Conservation (phyloP, 2,797 vertebrate species). For the Synanceia verrucosa region DNA sequence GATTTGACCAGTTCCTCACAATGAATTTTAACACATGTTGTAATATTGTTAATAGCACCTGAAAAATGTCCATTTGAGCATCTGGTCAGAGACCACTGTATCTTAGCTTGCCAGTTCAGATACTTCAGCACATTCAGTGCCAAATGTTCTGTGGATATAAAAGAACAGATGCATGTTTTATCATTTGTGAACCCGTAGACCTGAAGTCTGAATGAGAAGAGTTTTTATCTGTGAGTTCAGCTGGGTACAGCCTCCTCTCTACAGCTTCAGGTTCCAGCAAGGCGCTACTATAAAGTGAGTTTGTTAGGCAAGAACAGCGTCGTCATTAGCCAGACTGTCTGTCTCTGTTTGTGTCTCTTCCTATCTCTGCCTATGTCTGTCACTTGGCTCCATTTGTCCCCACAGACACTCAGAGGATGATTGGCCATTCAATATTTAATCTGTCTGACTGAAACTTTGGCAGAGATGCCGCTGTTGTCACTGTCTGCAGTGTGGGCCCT, state of each 20-base stretch:
- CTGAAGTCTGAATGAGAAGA: background rate
- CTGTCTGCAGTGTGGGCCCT: slow-evolving; percentile 14
- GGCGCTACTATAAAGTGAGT: background rate
- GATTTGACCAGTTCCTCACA: background rate
- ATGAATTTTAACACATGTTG: background rate
- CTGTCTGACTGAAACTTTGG: slow-evolving; percentile 39
- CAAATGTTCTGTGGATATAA: background rate
- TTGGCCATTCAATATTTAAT: slow-evolving; percentile 50
- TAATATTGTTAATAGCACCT: background rate
- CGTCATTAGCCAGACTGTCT: slow-evolving; percentile 14
- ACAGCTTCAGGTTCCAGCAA: background rate
- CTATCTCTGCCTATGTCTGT: background rate
- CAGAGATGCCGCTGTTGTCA: slow-evolving; percentile 11
- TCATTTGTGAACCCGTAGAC: background rate
- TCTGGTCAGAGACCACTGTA: background rate
- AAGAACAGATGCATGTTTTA: background rate
- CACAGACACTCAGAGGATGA: slow-evolving; percentile 19
- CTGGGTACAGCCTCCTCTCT: background rate
- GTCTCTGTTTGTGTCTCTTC: background rate
- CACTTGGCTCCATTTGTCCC: slow-evolving; percentile 2
- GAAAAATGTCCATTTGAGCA: background rate
- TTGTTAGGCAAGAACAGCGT: background rate
- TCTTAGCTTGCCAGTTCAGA: background rate
- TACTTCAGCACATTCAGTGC: background rate
- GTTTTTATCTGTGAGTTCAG: background rate